Evolutionary conservation across 1,140 invertebrate genomes (phyloP).

Genomic region (Drosophila melanica): DNA sequence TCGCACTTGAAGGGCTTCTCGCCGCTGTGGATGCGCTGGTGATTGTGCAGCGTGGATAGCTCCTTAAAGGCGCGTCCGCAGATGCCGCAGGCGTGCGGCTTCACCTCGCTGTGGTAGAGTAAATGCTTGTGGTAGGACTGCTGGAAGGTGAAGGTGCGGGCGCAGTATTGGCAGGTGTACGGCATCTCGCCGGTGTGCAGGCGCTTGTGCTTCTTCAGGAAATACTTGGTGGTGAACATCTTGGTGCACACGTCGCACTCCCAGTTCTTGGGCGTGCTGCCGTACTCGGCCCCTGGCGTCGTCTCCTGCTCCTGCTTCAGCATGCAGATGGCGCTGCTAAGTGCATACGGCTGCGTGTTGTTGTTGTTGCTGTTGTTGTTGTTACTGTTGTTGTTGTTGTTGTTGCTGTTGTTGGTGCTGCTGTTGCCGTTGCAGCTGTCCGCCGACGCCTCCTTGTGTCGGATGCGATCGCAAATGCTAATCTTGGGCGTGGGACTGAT

Average conservation of each 20-base stretch:
- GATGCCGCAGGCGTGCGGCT: slow-evolving; percentile 91
- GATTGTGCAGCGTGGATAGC: slow-evolving; percentile 94
- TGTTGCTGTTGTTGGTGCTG: slow-evolving; percentile 20
- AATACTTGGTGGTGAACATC: slow-evolving; percentile 95
- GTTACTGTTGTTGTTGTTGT: slow-evolving; percentile 8
- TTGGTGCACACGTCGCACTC: slow-evolving; percentile 93
- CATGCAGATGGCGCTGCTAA: slow-evolving; percentile 70
- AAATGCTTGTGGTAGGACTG: slow-evolving; percentile 96
- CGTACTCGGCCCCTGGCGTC: slow-evolving; percentile 11
- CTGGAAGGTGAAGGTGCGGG: slow-evolving; percentile 95
- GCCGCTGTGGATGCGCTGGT: slow-evolving; percentile 93
- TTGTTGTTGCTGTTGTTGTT: slow-evolving; percentile 17
- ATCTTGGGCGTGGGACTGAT: slow-evolving; percentile 58
- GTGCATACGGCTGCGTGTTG: slow-evolving; percentile 56
- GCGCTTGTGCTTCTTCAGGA: slow-evolving; percentile 94
- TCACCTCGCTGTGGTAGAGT: slow-evolving; percentile 93
- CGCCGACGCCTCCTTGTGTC: slow-evolving; percentile 64
- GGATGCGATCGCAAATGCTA: slow-evolving; percentile 80
- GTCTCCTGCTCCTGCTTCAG: slow-evolving; percentile 53
- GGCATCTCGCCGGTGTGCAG: slow-evolving; percentile 94
- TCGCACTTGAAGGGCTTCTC: slow-evolving; percentile 96
- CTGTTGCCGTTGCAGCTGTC: slow-evolving; percentile 13
- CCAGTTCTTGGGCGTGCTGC: slow-evolving; percentile 87
- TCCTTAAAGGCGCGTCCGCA: slow-evolving; percentile 94
- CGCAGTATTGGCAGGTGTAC: slow-evolving; percentile 92